Evolutionary conservation across 2,113 vertebrate genomes (phyloP).

Genomic region (Triplophysa siluroides): DNA sequence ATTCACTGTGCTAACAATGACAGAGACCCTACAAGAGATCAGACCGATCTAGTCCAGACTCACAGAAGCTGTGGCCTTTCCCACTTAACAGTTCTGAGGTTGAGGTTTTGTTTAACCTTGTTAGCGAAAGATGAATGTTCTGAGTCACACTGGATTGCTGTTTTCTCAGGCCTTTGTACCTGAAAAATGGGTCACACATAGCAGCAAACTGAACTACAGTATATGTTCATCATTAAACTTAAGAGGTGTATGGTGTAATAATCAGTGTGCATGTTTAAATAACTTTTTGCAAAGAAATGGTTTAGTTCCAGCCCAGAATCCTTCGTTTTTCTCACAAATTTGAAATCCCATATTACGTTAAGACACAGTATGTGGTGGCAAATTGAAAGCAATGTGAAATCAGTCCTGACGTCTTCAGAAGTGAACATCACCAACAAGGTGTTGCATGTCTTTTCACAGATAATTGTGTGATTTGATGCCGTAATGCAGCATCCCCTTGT

Average conservation of each 20-base stretch:
- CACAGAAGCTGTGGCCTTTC: constrained; percentile 20
- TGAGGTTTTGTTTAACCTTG: constrained; percentile 31
- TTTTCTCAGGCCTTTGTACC: constrained; percentile 11
- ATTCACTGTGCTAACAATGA: constrained; percentile 31
- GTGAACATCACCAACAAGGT: not conserved
- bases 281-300: not conserved
- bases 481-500: not conserved
- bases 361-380: not conserved
- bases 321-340: not conserved
- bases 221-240: not conserved
- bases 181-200: not conserved
- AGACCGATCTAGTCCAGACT: not conserved
- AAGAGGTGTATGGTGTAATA: not conserved
- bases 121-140: constrained; percentile 25
- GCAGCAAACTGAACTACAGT: not conserved
- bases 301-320: not conserved
- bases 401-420: not conserved
- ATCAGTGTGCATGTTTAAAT: not conserved
- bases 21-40: not conserved
- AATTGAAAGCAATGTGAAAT: not conserved
- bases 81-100: constrained; percentile 33
- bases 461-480: not conserved
- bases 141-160: constrained; percentile 20
- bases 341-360: not conserved
- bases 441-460: not conserved